Conservation (phyloP, 1,140 invertebrate genomes). For the Pseudachorutes palmiensis region DNA sequence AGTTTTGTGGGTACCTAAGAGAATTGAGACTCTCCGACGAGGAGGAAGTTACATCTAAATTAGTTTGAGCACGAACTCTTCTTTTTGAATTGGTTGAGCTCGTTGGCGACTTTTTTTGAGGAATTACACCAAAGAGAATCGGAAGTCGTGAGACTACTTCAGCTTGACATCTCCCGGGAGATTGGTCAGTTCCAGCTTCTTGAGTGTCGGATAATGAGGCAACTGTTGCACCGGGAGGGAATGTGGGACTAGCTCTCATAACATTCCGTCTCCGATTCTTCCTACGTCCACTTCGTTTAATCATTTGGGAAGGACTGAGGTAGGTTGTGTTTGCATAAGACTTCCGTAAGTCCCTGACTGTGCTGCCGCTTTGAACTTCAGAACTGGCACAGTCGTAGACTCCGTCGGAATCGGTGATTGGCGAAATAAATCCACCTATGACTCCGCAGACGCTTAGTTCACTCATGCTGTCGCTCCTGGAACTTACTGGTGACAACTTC, state of each 20-base stretch:
- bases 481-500: constrained; percentile 55
- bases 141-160: neutral
- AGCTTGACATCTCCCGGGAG: too few relatives aligned
- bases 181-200: neutral
- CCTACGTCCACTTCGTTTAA: constrained; percentile 26
- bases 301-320: constrained; percentile 30
- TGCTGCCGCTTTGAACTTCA: constrained; percentile 47
- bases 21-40: constrained; percentile 49
- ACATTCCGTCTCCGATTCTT: constrained; percentile 27
- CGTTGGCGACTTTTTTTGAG: constrained; percentile 37
- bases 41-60: constrained; percentile 46
- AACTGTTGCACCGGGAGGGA: neutral
- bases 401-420: constrained; percentile 65
- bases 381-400: constrained; percentile 67
- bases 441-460: constrained; percentile 42
- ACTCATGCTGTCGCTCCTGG: constrained; percentile 64
- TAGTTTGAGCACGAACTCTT: constrained; percentile 42
- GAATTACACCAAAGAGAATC: neutral
- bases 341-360: neutral
- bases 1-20: constrained; percentile 37
- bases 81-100: constrained; percentile 45
- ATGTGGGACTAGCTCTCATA: neutral
- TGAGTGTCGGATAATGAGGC: neutral
- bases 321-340: neutral
- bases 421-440: constrained; percentile 38